These are phyloP conservation scores for Diadegma fenestrale DNA, from an alignment of 2,888 invertebrate genomes.

Conservation along the genomic window DNA sequence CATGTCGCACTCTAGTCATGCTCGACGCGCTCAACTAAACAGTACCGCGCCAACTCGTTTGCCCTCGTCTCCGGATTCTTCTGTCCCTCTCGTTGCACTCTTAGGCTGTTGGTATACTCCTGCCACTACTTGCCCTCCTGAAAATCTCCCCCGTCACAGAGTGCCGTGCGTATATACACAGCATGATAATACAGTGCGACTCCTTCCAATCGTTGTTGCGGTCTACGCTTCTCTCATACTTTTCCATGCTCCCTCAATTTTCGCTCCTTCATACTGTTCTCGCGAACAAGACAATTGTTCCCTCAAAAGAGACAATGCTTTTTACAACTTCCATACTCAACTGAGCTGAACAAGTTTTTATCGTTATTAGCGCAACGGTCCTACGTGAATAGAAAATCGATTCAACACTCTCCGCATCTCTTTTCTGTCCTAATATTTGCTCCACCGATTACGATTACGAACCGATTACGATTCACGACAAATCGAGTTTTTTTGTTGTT, in stretches of 20 bases:
- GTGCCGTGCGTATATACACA: slow-evolving; percentile 33
- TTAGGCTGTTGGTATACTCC: slow-evolving; percentile 16
- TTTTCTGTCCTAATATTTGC: not conserved
- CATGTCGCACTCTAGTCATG: slow-evolving; percentile 83
- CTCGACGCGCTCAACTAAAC: slow-evolving; percentile 81
- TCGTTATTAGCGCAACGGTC: slow-evolving; percentile 34
- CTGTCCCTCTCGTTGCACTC: slow-evolving; percentile 26
- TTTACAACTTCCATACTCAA: slow-evolving; percentile 23
- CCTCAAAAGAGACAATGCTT: not conserved
- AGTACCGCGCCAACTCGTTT: slow-evolving; percentile 77
- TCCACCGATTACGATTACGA: not conserved
- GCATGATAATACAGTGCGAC: slow-evolving; percentile 54
- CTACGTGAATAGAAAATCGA: slow-evolving; percentile 35
- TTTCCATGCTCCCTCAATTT: slow-evolving; percentile 70
- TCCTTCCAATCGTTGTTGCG: slow-evolving; percentile 59
- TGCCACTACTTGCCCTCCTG: slow-evolving; percentile 41
- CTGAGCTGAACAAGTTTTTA: slow-evolving; percentile 31
- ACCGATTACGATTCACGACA: not conserved
- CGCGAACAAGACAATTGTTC: slow-evolving; percentile 28
- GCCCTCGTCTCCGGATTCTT: slow-evolving; percentile 59
- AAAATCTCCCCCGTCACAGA: slow-evolving; percentile 45
- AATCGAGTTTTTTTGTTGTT: not conserved
- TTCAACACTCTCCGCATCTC: not conserved
- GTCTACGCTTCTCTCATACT: slow-evolving; percentile 63
- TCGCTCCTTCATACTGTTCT: slow-evolving; percentile 14